Base-by-base conservation (phyloP, 2,113 vertebrate species). In the Oryzias woworae region DNA sequence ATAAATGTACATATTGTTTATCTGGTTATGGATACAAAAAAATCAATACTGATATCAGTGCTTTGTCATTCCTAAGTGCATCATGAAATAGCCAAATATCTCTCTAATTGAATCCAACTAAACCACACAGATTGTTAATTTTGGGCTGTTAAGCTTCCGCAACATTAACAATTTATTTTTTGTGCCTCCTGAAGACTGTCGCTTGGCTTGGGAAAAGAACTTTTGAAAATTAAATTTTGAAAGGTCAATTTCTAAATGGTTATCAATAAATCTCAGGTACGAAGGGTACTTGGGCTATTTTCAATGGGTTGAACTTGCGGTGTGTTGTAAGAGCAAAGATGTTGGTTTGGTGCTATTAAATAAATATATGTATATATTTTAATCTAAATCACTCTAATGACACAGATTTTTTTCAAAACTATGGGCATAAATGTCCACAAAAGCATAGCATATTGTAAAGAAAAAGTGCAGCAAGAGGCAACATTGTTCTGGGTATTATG, bases 1-100 rank as follows among this genome's bases (percentile, higher is more conserved):
- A 94, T 95, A 88, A 94, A 99, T 98, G 98, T 99, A 98, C 96
- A 98, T 98, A 97, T 96, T 94, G 93, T 95, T 98, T 98, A 99
- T 98, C 95, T 92, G 92, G 96, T 99, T 99, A 98, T 90, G 89
- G 91, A 87, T 81, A 90, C 92, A 84, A 93, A 94, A 95, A 95
- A 97, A 98, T 97, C 95, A 95, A 96, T 98, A 96, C 90, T 93
- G 94, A 94, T 94, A 95, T 95, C 94, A 94, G 93, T 94, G 92
- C 93, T 93, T 95, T 93, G 94, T 96, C 95, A 95, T 94, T 95
- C 93, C 92, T 97, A 97, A 96, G 95, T 97, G 96, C 93, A 98
- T 96, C 94, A 95, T 93, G 94, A 95, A 94, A 95, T 93, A 92
- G 94, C 93, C 92, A 93, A 87, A 95, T 92, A 87, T 92, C 89